phyloP scores from a whole-genome alignment of 2,888 invertebrate species.

The Epirrhoe tristata region DNA sequence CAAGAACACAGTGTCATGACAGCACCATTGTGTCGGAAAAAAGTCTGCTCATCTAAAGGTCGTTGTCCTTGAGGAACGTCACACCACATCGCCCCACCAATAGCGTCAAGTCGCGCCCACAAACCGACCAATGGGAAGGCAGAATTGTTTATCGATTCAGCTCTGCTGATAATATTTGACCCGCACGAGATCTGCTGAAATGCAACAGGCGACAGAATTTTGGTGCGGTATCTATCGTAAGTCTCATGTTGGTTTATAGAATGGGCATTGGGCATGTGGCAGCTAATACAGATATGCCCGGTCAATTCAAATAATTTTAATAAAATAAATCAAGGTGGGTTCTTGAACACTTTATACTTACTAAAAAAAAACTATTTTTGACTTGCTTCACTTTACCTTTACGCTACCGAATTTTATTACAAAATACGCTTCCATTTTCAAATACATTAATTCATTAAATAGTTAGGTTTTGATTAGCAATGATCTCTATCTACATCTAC shows the following conservation, averaged over 20 bases:
- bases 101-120: slow-evolving; percentile 61
- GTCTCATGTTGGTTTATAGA: neutral
- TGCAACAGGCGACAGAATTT: slow-evolving; percentile 41
- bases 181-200: slow-evolving; percentile 45
- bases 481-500: too few species aligned
- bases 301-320: neutral
- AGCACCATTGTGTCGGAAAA: slow-evolving; percentile 58
- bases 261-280: neutral
- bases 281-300: neutral
- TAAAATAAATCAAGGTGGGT: neutral
- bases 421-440: too few species aligned
- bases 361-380: neutral
- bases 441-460: too few species aligned
- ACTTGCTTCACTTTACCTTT: slow-evolving; percentile 1
- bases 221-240: neutral
- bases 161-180: slow-evolving; percentile 53
- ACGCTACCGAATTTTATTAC: neutral
- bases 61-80: slow-evolving; percentile 70
- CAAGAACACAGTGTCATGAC: neutral
- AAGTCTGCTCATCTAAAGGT: slow-evolving; percentile 68
- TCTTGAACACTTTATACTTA: neutral
- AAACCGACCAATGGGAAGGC: slow-evolving; percentile 60
- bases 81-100: slow-evolving; percentile 61
- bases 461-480: too few species aligned
- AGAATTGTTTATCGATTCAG: slow-evolving; percentile 64